phyloP scores from a whole-genome alignment of 2,113 vertebrate species.

The Oreochromis aureus region DNA sequence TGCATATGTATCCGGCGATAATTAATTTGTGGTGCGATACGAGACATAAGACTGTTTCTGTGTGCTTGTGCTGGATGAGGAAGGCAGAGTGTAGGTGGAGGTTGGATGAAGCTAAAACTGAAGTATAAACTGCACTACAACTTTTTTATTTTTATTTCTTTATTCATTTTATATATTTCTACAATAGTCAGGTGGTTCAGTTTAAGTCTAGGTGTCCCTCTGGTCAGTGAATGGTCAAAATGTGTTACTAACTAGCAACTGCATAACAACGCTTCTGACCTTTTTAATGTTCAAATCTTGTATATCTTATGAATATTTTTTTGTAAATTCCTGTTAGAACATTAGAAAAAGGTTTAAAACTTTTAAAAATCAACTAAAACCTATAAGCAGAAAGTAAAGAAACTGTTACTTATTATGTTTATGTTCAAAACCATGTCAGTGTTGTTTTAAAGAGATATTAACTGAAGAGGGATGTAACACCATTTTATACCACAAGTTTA shows the following conservation, averaged over 20 bases:
- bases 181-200: not conserved
- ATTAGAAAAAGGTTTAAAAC: not conserved
- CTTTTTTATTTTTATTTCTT: not conserved
- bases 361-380: not conserved
- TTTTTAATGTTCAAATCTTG: not conserved
- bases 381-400: not conserved
- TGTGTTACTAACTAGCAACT: not conserved
- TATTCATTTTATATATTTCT: not conserved
- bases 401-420: not conserved
- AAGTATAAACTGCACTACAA: not conserved
- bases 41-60: not conserved
- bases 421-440: not conserved
- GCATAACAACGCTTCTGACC: not conserved
- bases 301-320: not conserved
- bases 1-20: not conserved
- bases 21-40: not conserved
- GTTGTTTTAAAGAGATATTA: not conserved
- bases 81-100: not conserved
- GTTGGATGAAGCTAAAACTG: not conserved
- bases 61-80: not conserved
- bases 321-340: not conserved
- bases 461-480: not conserved
- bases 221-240: not conserved
- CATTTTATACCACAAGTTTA: not conserved
- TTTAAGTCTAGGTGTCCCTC: fast-evolving